phyloP scores from a whole-genome alignment of 2,888 invertebrate genomes.

The Conistra vaccinii region DNA sequence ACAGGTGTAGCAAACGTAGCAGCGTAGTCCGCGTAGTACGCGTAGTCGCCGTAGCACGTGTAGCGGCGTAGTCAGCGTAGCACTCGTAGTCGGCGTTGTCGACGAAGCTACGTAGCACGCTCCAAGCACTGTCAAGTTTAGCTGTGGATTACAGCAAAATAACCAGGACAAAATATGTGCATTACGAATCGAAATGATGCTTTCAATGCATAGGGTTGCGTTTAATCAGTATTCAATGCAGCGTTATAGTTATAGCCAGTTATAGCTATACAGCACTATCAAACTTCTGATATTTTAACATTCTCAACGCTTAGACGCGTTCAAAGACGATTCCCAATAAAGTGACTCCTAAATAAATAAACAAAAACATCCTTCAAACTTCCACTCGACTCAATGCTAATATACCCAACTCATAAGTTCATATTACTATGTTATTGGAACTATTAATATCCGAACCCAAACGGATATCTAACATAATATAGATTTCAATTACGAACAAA shows the following conservation, averaged over 20 bases:
- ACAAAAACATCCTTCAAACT: conserved; percentile 20
- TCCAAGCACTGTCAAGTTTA: background rate
- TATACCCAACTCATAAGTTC: conserved; percentile 24
- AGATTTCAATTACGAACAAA: conserved; percentile 59
- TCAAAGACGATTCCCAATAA: background rate
- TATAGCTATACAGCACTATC: background rate
- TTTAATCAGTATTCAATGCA: background rate
- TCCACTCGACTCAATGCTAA: conserved; percentile 12
- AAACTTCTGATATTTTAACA: background rate
- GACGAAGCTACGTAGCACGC: conserved; percentile 7
- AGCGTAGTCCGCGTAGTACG: background rate
- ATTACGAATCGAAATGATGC: background rate
- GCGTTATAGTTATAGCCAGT: background rate
- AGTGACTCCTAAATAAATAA: conserved; percentile 11
- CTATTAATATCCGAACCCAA: conserved; percentile 43
- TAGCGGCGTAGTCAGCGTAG: background rate
- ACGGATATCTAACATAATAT: conserved; percentile 43
- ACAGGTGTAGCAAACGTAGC: background rate
- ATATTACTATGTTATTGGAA: conserved; percentile 41
- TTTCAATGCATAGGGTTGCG: background rate
- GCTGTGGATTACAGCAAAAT: background rate
- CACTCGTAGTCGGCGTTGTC: background rate
- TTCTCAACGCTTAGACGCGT: background rate
- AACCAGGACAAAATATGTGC: background rate
- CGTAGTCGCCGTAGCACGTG: background rate